Evolutionary conservation across 1,140 invertebrate species (phyloP), one percentile per base, ranked within the genome.

Genomic region (Neodiprion virginianus): DNA sequence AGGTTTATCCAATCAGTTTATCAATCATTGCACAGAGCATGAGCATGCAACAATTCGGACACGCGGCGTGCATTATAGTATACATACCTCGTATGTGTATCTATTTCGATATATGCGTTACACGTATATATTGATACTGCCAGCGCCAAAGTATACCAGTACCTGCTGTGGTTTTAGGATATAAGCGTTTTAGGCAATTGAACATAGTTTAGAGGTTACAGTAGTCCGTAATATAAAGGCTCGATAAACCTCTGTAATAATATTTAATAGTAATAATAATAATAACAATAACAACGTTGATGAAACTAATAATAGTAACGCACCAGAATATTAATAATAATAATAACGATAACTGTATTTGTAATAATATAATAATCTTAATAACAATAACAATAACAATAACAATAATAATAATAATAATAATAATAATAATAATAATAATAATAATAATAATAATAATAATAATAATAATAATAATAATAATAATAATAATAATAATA

Each of bases 131-230:
- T 65, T 14, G 17, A 65, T 1, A 14, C 17, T 14, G 12, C 12
- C 17, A 21, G 61, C 17, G 61, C 61, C 12, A 21, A 14, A 14
- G 61, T 65, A 65, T 65, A 3, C 61, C 12, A 76, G 23, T 48
- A 70, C n/a, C 69, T 76, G 53, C 68, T 69, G 28, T 71, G 70
- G 70, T 71, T 71, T 14, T 71, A 71, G 28, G 70, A 71, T 71
- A 48, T 71, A 71, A 48, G n/a, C 21, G 48, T 40, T 61, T 8
- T 61, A 61, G 53, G 11, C 53, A 61, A 9, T 61, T 61, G n/a
- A 12, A 61, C 11, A 61, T 61, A 61, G 4, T 21, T 21, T 40
- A 40, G 28, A 40, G 28, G 28, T 40, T 40, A 40, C 28, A 40
- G 5, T 40, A 40, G 28, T 40, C 28, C 28, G 53, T 61, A 61